phyloP scores from a whole-genome alignment of 2,888 invertebrate species.

The Dryadula phaetusa region DNA sequence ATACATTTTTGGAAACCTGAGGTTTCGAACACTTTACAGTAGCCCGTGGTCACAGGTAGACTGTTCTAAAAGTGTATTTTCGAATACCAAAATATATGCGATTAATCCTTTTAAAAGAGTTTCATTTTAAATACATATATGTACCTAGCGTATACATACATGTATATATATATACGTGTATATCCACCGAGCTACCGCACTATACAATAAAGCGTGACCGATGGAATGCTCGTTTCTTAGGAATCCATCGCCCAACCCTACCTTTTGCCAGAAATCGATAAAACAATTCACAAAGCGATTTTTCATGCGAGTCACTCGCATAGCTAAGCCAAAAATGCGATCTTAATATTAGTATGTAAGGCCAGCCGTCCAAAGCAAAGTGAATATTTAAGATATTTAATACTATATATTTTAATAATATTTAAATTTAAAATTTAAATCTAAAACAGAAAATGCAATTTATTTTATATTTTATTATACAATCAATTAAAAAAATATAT shows the following conservation, averaged over 20 bases:
- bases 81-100: too few species aligned
- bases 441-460: too few species aligned
- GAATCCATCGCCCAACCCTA: conserved; percentile 30
- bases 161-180: background rate
- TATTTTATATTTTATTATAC: too few species aligned
- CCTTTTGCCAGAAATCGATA: conserved; percentile 35
- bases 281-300: conserved; percentile 38
- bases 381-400: background rate
- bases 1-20: too few species aligned
- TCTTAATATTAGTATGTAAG: conserved; percentile 38
- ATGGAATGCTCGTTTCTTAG: conserved; percentile 31
- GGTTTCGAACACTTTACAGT: too few species aligned
- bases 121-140: too few species aligned
- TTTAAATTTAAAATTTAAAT: too few species aligned
- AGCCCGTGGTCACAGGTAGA: too few species aligned
- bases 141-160: too few species aligned
- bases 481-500: too few species aligned
- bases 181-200: background rate
- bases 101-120: too few species aligned
- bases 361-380: conserved; percentile 26
- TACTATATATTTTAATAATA: background rate
- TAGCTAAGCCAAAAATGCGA: conserved; percentile 39
- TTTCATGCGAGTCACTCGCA: conserved; percentile 40
- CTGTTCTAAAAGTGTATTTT: too few species aligned
- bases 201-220: conserved; percentile 26